Percentiles rank a stretch among this genome's conserved stretches.
Conservation (phyloP, 2,113 vertebrate genomes). For the Rhombomys opimus region DNA sequence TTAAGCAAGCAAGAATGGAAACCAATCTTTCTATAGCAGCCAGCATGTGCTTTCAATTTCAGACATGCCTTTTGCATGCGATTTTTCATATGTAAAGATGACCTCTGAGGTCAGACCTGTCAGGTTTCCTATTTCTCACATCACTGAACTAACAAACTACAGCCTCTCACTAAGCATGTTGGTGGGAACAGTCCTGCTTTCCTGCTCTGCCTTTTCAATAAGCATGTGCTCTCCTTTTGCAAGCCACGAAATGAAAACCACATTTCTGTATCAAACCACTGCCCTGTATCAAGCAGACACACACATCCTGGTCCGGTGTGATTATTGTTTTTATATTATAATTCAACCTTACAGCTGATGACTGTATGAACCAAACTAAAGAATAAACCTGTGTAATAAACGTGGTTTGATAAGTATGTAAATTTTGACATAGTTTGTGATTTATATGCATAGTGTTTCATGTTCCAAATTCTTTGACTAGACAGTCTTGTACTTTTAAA, state of each 20-base stretch:
- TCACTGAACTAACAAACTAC: slow-evolving; percentile 71
- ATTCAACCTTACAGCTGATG: not conserved
- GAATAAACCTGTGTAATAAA: not conserved
- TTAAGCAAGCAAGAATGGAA: not conserved
- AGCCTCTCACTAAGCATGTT: slow-evolving; percentile 25
- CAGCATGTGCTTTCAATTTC: not conserved
- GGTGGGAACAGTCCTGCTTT: not conserved
- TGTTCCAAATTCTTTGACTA: not conserved
- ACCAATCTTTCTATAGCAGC: not conserved
- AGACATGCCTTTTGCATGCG: not conserved
- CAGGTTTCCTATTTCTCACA: slow-evolving; percentile 82
- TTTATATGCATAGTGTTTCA: not conserved
- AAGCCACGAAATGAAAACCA: not conserved
- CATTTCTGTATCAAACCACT: fast-evolving
- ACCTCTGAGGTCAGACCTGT: slow-evolving; percentile 67
- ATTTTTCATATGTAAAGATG: slow-evolving; percentile 70
- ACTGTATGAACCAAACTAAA: slow-evolving; percentile 41
- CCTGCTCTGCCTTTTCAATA: not conserved
- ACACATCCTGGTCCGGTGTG: not conserved
- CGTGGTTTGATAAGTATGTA: slow-evolving; percentile 58
- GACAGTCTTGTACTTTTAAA: not conserved
- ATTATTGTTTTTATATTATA: fast-evolving
- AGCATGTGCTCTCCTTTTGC: not conserved
- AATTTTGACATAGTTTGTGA: not conserved
- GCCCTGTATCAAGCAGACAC: not conserved